Conservation (phyloP, 1,140 invertebrate genomes). For the Drosophila pruinosa region DNA sequence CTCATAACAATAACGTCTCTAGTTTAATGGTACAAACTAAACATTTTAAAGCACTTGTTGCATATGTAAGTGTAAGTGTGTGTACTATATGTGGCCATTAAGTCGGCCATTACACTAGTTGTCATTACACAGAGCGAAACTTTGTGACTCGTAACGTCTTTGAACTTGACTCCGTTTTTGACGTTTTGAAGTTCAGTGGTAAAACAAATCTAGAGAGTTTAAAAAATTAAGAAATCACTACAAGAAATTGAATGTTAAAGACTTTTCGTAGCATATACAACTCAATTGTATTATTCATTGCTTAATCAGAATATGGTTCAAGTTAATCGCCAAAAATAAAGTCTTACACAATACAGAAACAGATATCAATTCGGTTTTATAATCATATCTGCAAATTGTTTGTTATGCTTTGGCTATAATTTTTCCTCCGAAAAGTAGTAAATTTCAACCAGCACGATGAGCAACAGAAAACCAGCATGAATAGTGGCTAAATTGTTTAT, state of each 20-base stretch:
- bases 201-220: not conserved
- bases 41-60: conserved; percentile 57
- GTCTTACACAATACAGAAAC: conserved; percentile 17
- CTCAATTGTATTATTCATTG: not conserved
- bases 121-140: conserved; percentile 44
- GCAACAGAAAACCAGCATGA: conserved; percentile 26
- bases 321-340: conserved; percentile 43
- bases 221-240: not conserved
- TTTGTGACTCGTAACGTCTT: conserved; percentile 70
- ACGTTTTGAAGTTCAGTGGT: not conserved
- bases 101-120: conserved; percentile 42
- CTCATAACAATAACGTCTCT: conserved; percentile 38
- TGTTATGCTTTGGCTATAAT: conserved; percentile 67
- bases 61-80: conserved; percentile 25
- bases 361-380: conserved; percentile 6
- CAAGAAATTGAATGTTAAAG: not conserved
- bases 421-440: conserved; percentile 64
- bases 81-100: conserved; percentile 46
- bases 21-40: conserved; percentile 66
- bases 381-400: conserved; percentile 35
- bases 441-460: conserved; percentile 32
- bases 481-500: conserved; percentile 69
- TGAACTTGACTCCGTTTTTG: conserved; percentile 61
- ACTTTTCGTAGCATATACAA: not conserved
- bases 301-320: conserved; percentile 11